phyloP scores from a whole-genome alignment of 2,113 vertebrate species.

The Larimichthys crocea region DNA sequence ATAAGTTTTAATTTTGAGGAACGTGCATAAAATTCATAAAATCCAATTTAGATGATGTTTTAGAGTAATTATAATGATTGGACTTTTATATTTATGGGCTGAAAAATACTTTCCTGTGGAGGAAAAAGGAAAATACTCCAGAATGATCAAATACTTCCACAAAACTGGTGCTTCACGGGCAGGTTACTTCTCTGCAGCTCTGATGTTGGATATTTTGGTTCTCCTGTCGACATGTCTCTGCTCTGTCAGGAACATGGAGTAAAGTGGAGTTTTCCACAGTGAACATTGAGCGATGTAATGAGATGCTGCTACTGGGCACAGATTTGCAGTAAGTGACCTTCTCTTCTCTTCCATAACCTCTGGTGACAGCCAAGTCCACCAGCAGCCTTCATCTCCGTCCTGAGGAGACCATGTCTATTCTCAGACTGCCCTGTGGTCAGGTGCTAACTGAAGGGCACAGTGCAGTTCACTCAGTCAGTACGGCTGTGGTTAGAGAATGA shows the following conservation, averaged over 20 bases:
- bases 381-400: background rate
- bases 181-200: background rate
- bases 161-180: background rate
- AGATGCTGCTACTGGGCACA: background rate
- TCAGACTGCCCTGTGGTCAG: conserved; percentile 28
- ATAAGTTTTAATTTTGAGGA: too few species aligned
- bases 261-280: background rate
- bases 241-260: background rate
- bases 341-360: conserved; percentile 4
- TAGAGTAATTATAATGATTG: too few species aligned
- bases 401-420: conserved; percentile 11
- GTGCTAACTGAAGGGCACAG: conserved; percentile 16
- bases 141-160: background rate
- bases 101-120: background rate
- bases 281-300: background rate
- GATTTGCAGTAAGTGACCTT: background rate
- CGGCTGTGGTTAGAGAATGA: background rate
- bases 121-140: background rate
- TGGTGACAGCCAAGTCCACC: conserved; percentile 11
- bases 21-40: too few species aligned
- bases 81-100: too few species aligned
- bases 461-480: background rate
- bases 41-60: too few species aligned
- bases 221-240: background rate
- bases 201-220: background rate